Evolutionary conservation across 2,113 vertebrate genomes (phyloP), one percentile per base, ranked within the genome.

Genomic region (Semnornis frantzii): DNA sequence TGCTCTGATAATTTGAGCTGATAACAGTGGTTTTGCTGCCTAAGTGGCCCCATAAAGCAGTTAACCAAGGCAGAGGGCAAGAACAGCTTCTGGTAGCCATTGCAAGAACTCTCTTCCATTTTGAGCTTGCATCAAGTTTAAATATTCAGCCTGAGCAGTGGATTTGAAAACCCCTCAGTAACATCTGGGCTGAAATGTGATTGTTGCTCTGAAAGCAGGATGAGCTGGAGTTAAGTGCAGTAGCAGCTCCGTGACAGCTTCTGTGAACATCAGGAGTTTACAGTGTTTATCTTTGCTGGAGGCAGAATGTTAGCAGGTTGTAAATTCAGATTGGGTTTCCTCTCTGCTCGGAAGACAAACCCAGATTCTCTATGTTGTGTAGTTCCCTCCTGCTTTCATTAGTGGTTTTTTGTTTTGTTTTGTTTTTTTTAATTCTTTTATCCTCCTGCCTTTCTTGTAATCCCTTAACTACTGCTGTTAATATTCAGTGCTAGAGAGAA

Each of bases 211-310:
- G 68, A 60, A 5, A 79, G 82, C 34, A 39, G 70, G 60, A 75
- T 74, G 88, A 85, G 46, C n/a, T 31, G 70, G 54, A 88, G 87
- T 20, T 73, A 24, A 80, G 63, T 14, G 55, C 58, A 58, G 64
- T 80, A 91, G 74, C 68, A 90, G 77, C 87, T 89, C 77, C 0
- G 7, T 65, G 86, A 37, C 86, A 90, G 85, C 75, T 92, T 92
- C 92, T 65, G 64, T 80, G 93, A 50, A 13, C 3, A 1, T 69
- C 78, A 69, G 62, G 85, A 78, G 65, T 66, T 77, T 66, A 60
- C 94, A 76, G 85, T 34, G 85, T 94, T 97, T 91, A 8, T 94
- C 87, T 96, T 83, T 64, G 90, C 89, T 94, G 82, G 30, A 96
- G 88, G 90, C 92, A 84, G 42, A 79, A 39, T 77, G 87, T 87